A percentile compares a stretch with the other conserved stretches of the same genome.
Evolutionary conservation across 2,113 vertebrate species (phyloP).

Genomic region (Potamarius usumacintae): DNA sequence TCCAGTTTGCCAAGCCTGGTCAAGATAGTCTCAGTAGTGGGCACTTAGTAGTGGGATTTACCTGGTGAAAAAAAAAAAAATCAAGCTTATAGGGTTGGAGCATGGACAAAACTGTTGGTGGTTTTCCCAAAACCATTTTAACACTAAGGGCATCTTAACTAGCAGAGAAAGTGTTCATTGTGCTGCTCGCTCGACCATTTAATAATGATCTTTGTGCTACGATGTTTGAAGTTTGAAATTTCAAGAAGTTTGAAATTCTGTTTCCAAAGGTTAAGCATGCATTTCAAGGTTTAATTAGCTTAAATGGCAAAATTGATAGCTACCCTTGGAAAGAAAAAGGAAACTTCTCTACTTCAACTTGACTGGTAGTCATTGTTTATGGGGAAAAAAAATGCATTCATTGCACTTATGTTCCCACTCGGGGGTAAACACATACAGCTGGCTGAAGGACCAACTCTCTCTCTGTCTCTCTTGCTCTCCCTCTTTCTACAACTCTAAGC

Average conservation of each 20-base stretch:
- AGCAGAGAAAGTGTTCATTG: no score
- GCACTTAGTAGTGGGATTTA: background rate
- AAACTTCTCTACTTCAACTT: conserved; percentile 2
- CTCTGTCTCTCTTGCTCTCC: background rate
- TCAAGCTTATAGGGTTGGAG: background rate
- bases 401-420: background rate
- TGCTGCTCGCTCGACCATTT: no score
- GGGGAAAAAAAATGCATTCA: background rate
- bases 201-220: no score
- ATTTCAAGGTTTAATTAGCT: background rate
- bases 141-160: no score
- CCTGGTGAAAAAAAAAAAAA: background rate
- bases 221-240: background rate
- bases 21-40: background rate
- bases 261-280: background rate
- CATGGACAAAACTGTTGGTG: background rate
- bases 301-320: background rate
- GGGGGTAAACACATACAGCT: conserved; percentile 16
- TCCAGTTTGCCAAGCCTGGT: background rate
- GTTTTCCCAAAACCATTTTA: no score
- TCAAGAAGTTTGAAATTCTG: background rate
- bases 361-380: conserved; percentile 8
- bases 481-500: background rate
- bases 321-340: background rate
- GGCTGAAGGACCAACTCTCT: background rate